Evolutionary conservation across 2,797 vertebrate genomes (phyloP), one percentile per base, ranked within the genome.

Genomic region (Lophius americanus): DNA sequence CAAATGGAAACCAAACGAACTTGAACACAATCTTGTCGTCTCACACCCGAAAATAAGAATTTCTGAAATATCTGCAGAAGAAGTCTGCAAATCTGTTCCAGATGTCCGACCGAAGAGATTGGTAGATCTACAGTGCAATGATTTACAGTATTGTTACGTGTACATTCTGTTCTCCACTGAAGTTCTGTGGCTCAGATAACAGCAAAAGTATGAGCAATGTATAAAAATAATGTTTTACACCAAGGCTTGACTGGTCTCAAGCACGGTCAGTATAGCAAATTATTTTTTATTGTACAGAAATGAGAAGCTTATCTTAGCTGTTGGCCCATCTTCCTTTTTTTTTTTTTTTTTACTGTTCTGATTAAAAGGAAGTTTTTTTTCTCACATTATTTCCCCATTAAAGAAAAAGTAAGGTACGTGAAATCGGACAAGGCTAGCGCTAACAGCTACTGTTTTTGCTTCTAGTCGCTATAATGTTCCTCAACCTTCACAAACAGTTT

Each of bases 171-270:
- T 79, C 47, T 64, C 60, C 79, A 78, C 65, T 60, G 60, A 79
- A 64, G 75, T 78, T 77, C 78, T 85, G 82, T 87, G 23, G 88
- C 85, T 90, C 58, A 51, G 51, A 78, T 70, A 78, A 84, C 72
- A 78, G 56, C 70, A 70, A 82, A 66, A 75, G 23, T 70, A 48
- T 76, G 83, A 87, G 59, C 79, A 78, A 79, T 88, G 76, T 88
- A 78, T 76, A 79, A 79, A 60, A 78, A 68, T 59, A 72, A 83
- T 72, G 71, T 90, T 90, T 89, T 88, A 90, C 89, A 88, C 85
- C 50, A 79, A 87, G 85, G 95, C 96, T 98, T 97, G 96, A 98
- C 97, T 97, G 97, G 97, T 96, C 94, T 99, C 97, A 98, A 97
- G 96, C 93, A 84, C 71, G 39, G 63, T 91, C 84, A 74, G 63